phyloP scores from a whole-genome alignment of 2,888 invertebrate species.

The Microctonus aethiopoides region DNA sequence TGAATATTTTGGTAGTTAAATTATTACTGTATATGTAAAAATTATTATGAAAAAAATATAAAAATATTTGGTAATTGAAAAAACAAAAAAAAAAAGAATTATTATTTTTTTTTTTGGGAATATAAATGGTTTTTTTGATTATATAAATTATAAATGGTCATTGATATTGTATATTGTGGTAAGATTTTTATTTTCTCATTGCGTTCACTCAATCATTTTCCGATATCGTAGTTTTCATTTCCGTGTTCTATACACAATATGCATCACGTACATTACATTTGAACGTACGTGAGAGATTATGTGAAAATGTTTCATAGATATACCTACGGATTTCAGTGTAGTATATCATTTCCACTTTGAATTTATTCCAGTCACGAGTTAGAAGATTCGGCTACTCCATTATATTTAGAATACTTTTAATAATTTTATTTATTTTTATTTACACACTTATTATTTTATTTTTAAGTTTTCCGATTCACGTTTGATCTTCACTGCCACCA shows the following conservation, averaged over 20 bases:
- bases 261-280: background rate
- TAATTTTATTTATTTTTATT: constrained; percentile 26
- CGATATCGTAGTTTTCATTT: background rate
- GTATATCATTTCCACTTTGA: background rate
- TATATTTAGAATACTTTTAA: constrained; percentile 20
- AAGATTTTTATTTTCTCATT: background rate
- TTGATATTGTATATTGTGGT: background rate
- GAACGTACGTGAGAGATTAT: background rate
- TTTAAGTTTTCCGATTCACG: background rate
- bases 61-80: no score
- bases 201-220: background rate
- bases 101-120: no score
- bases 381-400: background rate
- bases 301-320: background rate
- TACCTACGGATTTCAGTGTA: background rate
- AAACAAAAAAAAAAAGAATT: no score
- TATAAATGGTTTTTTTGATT: no score
- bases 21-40: no score
- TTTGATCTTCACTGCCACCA: background rate
- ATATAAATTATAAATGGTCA: no score
- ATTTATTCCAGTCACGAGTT: background rate
- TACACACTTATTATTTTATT: no score
- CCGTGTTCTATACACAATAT: background rate
- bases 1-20: no score
- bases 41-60: no score